Evolutionary conservation across 2,888 invertebrate species (phyloP), one percentile per base, ranked within the genome.

Genomic region (Nycteola revayana): DNA sequence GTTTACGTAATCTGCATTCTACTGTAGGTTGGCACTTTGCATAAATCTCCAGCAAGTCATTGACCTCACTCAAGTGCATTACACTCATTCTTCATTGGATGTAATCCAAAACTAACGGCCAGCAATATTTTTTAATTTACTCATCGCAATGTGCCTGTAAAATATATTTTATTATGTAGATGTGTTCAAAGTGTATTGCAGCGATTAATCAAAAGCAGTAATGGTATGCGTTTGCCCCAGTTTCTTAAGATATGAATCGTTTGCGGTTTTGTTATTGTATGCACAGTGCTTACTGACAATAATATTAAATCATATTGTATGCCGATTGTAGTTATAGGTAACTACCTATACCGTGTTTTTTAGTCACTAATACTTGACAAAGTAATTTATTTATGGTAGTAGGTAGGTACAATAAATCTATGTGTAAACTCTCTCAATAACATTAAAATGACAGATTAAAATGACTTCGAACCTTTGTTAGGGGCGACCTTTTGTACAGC

Each of bases 41-140:
- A 64, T 68, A 64, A 66, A 71, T 65, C 61, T 62, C 39, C 46
- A 50, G 56, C 41, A 65, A 63, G 71, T 70, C 73, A 71, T 58
- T 58, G 68, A 67, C 67, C 74, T 53, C 30, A 48, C 46, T 30
- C 37, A 35, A 25, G 28, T 14, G 41, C 36, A 39, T 38, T 40
- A 46, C 27, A 36, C 49, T 35, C 47, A 44, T 46, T 46, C 46
- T 37, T 36, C 31, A 40, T 53, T 68, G 68, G 63, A 68, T 50
- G 38, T 42, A 50, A 45, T 65, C 62, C 62, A 66, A 64, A 53
- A 46, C 42, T 43, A 57, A 38, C 32, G 14, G 40, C 34, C 3
- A n/a, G 7, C 21, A 21, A n/a, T 21, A 21, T 21, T 21, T 21
- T 14, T 14, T 14, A 14, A 14, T 3, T 14, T 21, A 21, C 2